Evolutionary conservation across 2,888 invertebrate genomes (phyloP).

Genomic region (Slavum lentiscoides): DNA sequence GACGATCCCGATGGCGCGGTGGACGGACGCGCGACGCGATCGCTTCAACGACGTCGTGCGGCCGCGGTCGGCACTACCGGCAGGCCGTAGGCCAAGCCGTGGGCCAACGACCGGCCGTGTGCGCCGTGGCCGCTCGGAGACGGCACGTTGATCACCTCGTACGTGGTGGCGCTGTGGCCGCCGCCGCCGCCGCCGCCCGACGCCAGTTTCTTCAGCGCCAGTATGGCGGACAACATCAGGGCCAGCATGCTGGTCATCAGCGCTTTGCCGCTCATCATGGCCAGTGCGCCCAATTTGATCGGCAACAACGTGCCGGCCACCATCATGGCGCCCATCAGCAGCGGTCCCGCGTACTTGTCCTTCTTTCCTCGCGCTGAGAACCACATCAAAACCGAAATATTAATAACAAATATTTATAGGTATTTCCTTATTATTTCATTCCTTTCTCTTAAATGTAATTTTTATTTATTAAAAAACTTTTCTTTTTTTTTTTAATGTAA

Average conservation of each 20-base stretch:
- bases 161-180: slow-evolving; percentile 46
- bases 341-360: slow-evolving; percentile 48
- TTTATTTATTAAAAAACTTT: too few relatives aligned
- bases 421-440: too few relatives aligned
- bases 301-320: slow-evolving; percentile 54
- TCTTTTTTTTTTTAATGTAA: too few relatives aligned
- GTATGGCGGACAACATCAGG: slow-evolving; percentile 53
- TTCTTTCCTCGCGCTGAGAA: slow-evolving; percentile 41
- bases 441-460: too few relatives aligned
- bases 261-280: slow-evolving; percentile 55
- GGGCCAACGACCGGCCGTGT: slow-evolving; percentile 43
- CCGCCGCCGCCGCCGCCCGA: slow-evolving; percentile 34
- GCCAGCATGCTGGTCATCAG: slow-evolving; percentile 55
- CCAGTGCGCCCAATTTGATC: slow-evolving; percentile 54
- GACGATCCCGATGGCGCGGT: too few relatives aligned
- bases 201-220: slow-evolving; percentile 53
- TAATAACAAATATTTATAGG: too few relatives aligned
- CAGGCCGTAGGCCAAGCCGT: slow-evolving; percentile 26
- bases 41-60: too few relatives aligned
- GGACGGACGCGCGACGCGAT: too few relatives aligned
- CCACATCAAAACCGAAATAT: too few relatives aligned
- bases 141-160: slow-evolving; percentile 55
- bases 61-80: neutral
- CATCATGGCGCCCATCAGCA: slow-evolving; percentile 53
- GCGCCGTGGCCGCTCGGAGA: slow-evolving; percentile 42